Base-by-base conservation (phyloP, 2,113 vertebrate species). In the Tauraco erythrolophus region DNA sequence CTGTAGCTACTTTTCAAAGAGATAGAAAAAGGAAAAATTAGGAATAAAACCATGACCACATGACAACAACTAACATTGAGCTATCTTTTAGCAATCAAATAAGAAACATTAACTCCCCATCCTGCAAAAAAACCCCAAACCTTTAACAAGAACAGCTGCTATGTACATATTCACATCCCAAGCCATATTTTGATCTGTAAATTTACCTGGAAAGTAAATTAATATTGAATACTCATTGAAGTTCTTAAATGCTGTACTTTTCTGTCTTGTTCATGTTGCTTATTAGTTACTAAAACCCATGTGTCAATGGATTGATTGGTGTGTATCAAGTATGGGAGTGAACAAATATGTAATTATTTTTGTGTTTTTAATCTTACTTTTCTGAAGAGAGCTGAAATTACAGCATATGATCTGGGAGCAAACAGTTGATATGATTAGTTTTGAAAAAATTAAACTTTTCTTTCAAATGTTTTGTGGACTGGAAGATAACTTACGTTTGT, bases 91-190 rank as follows among this genome's bases (percentile, higher is more conserved):
- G 14, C 17, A 68, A 56, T 51, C 16, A 72, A 46, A 27, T 53
- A 65, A 24, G 6, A 25, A 81, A 1, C 21, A 50, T 50, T 80
- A 69, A 27, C 10, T 57, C 7, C 18, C 5, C 1, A 2, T 21
- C 33, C 23, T 5, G 5, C 4, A 14, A 2, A 16, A 69, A 65
- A 24, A 56, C 18, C 0, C n/a, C n/a, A n/a, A n/a, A n/a, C 0
- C 6, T 3, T 80, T 65, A 19, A 43, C 16, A 51, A 43, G 62
- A 57, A 7, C 1, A 18, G 46, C 48, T 60, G 3, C 19, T 61
- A 4, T 10, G 2, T 35, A 21, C 5, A 28, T 2, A 6, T 30
- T 91, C 41, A 35, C 8, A 57, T 33, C 22, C 14, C 31, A 78
- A 4, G 8, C 25, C 27, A n/a, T 22, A 11, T 37, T 78, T 70